Conservation (phyloP, 2,888 invertebrate genomes). For the Chymomyza procnemis region DNA sequence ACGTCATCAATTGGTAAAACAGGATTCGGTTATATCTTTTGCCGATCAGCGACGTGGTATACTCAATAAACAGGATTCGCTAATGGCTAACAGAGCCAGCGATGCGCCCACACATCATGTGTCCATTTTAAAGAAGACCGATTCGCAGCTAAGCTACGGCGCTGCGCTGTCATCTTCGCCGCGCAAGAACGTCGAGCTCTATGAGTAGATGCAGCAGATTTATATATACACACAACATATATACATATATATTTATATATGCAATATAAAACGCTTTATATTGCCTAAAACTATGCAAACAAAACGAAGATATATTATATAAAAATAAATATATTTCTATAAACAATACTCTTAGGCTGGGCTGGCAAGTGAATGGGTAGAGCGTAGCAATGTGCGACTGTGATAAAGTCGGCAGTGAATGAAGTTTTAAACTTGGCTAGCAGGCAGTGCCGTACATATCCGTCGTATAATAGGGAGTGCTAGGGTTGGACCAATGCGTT, state of each 20-base stretch:
- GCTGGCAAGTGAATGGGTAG: background rate
- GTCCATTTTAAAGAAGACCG: conserved; percentile 78
- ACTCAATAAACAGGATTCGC: conserved; percentile 77
- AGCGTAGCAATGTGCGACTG: conserved; percentile 33
- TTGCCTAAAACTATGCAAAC: conserved; percentile 21
- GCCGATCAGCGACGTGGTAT: conserved; percentile 78
- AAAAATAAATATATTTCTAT: conserved; percentile 21
- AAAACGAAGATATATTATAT: conserved; percentile 8
- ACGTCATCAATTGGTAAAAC: conserved; percentile 78
- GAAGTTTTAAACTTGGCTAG: conserved; percentile 39
- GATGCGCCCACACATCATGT: conserved; percentile 77
- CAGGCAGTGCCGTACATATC: conserved; percentile 38
- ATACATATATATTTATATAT: background rate
- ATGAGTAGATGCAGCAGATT: conserved; percentile 60
- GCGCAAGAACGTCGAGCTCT: conserved; percentile 77
- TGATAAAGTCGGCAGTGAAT: conserved; percentile 50
- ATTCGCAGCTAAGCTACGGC: conserved; percentile 74
- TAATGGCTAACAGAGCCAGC: conserved; percentile 76
- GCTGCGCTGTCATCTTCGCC: conserved; percentile 71
- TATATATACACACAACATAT: too few species aligned
- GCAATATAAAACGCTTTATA: background rate
- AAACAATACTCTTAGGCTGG: background rate
- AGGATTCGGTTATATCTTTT: conserved; percentile 79
- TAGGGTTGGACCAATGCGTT: conserved; percentile 55
- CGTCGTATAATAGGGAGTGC: conserved; percentile 22